These are phyloP conservation scores for Coracias cyanogaster DNA, from an alignment of 2,797 vertebrate genomes.

Conservation along the genomic window DNA sequence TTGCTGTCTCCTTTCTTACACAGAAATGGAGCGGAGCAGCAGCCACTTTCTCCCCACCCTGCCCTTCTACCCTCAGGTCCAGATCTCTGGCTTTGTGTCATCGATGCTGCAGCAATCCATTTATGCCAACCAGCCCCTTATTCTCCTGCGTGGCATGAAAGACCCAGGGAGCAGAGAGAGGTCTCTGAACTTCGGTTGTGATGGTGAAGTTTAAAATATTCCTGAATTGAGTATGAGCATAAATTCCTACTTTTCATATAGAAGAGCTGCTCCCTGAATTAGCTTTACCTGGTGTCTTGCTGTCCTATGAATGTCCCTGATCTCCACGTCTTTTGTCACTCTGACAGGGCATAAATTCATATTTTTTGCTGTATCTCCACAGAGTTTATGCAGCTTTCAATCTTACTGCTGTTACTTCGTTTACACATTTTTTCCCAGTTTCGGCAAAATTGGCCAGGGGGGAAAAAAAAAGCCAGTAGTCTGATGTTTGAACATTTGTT, in stretches of 20 bases:
- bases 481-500: neutral
- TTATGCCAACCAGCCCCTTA: neutral
- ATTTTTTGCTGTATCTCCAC: neutral
- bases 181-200: neutral
- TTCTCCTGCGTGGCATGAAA: neutral
- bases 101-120: neutral
- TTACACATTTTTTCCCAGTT: neutral
- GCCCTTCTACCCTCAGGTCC: neutral
- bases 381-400: neutral
- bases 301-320: no score
- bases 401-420: neutral
- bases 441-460: neutral
- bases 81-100: neutral
- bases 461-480: neutral
- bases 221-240: neutral
- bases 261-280: neutral
- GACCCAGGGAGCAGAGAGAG: rapidly evolving
- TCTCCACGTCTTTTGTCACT: neutral
- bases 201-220: neutral
- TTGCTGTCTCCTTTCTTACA: neutral
- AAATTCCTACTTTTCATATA: neutral
- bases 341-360: rapidly evolving
- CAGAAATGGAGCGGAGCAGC: neutral
- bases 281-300: neutral
- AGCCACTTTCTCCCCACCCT: neutral